Conservation (phyloP, 2,797 vertebrate genomes). For the Tolypeutes matacus region DNA sequence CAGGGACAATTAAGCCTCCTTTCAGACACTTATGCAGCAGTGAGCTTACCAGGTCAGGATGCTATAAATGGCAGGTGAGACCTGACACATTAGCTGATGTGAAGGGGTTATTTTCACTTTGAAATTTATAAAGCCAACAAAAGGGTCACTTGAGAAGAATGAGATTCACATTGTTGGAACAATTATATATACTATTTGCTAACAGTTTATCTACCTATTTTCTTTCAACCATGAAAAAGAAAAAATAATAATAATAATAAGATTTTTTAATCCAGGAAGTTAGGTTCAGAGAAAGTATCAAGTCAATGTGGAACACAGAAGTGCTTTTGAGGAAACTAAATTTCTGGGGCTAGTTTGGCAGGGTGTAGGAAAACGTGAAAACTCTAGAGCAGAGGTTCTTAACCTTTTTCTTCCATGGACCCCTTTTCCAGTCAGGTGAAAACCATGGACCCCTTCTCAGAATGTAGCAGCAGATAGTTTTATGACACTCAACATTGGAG, state of each 20-base stretch:
- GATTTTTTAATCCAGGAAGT: not conserved
- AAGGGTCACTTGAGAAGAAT: not conserved
- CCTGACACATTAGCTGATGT: not conserved
- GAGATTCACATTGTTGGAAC: not conserved
- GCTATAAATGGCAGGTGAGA: not conserved
- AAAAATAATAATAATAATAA: not conserved
- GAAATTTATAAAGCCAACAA: not conserved
- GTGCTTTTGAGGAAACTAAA: not conserved
- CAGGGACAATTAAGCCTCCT: accelerated
- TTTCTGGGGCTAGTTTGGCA: not conserved
- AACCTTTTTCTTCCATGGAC: no score
- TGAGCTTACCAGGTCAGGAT: not conserved
- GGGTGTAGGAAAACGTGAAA: not conserved
- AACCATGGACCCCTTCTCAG: no score
- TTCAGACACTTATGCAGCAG: not conserved
- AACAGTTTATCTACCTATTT: not conserved
- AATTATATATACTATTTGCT: not conserved
- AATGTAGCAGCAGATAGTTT: no score
- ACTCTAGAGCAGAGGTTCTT: no score
- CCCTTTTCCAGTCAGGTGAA: no score
- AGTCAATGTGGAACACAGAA: not conserved
- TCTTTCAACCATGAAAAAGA: not conserved
- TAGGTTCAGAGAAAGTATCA: not conserved
- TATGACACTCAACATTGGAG: no score
- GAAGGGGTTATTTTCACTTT: constrained; percentile 30